Base-by-base conservation (phyloP, 1,140 invertebrate species). In the Parapsyche elsis region DNA sequence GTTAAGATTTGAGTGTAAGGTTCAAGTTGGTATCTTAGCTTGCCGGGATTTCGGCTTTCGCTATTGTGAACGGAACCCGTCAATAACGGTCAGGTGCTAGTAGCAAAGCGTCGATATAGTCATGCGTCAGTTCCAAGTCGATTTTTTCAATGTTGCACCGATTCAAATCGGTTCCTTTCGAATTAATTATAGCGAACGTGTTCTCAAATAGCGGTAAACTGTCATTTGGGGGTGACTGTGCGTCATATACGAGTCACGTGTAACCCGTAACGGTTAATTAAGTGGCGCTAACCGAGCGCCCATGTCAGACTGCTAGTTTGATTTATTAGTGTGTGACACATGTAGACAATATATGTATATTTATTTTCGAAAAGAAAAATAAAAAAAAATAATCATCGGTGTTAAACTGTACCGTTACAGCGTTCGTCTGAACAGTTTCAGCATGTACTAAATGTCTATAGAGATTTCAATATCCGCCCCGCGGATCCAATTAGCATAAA, bases 231-330 rank as follows among this genome's bases (percentile, higher is more conserved):
- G 30, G 7, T 21, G 53, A 21, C 53, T 57, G 19, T 57, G 14
- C 19, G 53, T n/a, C 53, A 57, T 10, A 57, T 57, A 21, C 1
- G 5, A 57, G 19, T 21, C 19, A 57, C 23, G 64, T 70, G 30
- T 38, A 38, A 38, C 30, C 30, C 10, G 24, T 75, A 24, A 75
- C 46, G 46, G 49, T n/a, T 57, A 75, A 75, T 59, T 59, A 46
- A 75, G 46, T 75, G 73, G 73, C 19, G 53, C 49, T 75, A 75
- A 75, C 73, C 30, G 30, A 74, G 46, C 71, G 71, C 38, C 38
- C 12, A 26, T 67, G 64, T 67, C 24, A 24, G 7, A 23, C 24
- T 12, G 21, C 23, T 26, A 14, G 1, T 53, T 26, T 67, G 64
- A 67, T 67, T 67, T 67, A 67, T 67, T 14, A 12, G 16, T 53